These are phyloP conservation scores for Cyprinodon brontotheroides DNA, from an alignment of 2,113 vertebrate genomes.

Conservation along the genomic window DNA sequence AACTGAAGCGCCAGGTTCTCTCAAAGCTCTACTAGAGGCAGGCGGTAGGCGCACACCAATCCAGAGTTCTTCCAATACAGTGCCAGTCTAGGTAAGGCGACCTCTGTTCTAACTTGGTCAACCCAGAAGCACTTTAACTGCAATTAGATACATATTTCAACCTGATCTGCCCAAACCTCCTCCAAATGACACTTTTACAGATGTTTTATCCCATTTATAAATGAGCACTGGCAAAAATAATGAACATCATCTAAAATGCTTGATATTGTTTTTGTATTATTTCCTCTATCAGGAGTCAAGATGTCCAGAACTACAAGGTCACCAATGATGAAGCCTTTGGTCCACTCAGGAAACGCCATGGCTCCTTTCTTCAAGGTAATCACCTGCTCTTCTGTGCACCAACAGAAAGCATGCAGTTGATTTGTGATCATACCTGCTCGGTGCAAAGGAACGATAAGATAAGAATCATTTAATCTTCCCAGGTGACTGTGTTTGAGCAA, in stretches of 20 bases:
- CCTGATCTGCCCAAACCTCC: background rate
- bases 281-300: conserved; percentile 62
- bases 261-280: background rate
- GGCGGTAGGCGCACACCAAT: conserved; percentile 67
- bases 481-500: conserved; percentile 86
- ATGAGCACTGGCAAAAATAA: background rate
- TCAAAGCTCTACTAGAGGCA: conserved; percentile 76
- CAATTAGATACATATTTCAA: background rate
- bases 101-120: conserved; percentile 52
- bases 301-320: conserved; percentile 80
- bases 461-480: background rate
- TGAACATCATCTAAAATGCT: background rate
- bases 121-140: conserved; percentile 55
- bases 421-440: background rate
- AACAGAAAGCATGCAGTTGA: background rate
- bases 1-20: conserved; percentile 81
- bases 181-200: background rate
- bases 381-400: background rate
- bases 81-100: conserved; percentile 77
- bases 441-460: background rate
- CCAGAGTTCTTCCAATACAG: conserved; percentile 67
- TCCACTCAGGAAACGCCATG: conserved; percentile 80
- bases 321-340: conserved; percentile 79
- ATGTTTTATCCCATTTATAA: background rate
- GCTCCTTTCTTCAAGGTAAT: conserved; percentile 83